These are phyloP conservation scores for Cordilura impudica DNA, from an alignment of 2,888 invertebrate species.

Conservation along the genomic window DNA sequence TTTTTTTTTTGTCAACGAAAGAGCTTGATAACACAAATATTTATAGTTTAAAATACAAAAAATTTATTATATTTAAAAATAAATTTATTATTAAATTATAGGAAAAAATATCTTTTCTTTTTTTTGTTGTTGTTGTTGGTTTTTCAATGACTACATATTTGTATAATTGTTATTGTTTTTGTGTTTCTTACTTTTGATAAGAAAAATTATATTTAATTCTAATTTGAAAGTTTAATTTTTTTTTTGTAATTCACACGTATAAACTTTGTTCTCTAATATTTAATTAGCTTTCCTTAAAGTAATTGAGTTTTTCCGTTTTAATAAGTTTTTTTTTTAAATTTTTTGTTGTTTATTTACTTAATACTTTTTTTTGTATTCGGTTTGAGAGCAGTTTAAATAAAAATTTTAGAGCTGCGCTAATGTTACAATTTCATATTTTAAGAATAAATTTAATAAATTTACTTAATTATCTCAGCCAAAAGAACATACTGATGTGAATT, in stretches of 20 bases:
- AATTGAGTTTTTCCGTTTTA: constrained; percentile 38
- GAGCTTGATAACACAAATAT: constrained; percentile 42
- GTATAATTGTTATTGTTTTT: constrained; percentile 22
- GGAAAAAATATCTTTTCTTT: constrained; percentile 49
- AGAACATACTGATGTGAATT: no score
- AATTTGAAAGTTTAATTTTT: constrained; percentile 28
- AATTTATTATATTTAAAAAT: constrained; percentile 38
- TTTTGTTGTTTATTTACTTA: constrained; percentile 20
- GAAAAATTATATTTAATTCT: constrained; percentile 32
- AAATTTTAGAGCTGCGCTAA: neutral
- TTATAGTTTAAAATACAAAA: constrained; percentile 43
- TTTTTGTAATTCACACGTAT: constrained; percentile 46
- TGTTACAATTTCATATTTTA: no score
- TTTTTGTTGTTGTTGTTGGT: constrained; percentile 25
- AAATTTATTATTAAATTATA: constrained; percentile 52
- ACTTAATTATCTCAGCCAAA: no score
- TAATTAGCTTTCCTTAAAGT: constrained; percentile 31
- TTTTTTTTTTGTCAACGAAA: constrained; percentile 22
- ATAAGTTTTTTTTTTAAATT: constrained; percentile 3
- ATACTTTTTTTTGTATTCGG: neutral
- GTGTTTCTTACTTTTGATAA: neutral
- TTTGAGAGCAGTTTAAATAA: neutral
- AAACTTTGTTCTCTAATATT: constrained; percentile 49
- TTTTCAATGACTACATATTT: constrained; percentile 42
- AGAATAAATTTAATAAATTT: no score